phyloP scores from a whole-genome alignment of 2,797 vertebrate species.

The Phalloptychus januarius region DNA sequence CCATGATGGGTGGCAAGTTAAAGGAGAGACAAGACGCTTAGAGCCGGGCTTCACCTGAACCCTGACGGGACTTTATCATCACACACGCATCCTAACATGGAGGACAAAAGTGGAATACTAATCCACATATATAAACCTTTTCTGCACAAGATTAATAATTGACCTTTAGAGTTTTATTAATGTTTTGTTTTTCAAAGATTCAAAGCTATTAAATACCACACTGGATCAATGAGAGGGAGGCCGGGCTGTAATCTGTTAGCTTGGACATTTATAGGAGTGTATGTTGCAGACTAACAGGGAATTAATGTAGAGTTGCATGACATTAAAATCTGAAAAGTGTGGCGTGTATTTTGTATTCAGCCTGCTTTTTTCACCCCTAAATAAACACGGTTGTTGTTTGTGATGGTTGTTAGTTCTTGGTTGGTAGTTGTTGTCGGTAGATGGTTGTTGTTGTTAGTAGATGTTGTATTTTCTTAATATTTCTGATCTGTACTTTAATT shows the following conservation, averaged over 20 bases:
- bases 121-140: neutral
- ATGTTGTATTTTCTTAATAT: no score
- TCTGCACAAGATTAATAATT: neutral
- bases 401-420: no score
- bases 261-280: neutral
- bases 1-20: constrained; percentile 57
- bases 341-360: neutral
- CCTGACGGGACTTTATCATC: constrained; percentile 16
- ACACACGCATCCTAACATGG: neutral
- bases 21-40: constrained; percentile 63
- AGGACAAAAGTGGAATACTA: neutral
- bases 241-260: neutral
- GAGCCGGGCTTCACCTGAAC: constrained; percentile 49
- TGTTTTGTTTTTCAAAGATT: neutral
- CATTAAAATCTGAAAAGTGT: neutral
- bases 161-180: neutral
- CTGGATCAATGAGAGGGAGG: neutral
- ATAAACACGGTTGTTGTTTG: neutral
- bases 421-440: no score
- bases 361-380: neutral
- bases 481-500: no score
- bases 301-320: neutral
- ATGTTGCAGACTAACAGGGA: neutral
- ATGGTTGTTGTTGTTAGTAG: no score
- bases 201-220: neutral